Percentiles rank a stretch among this genome's conserved stretches.
phyloP scores from a whole-genome alignment of 2,888 invertebrate genomes.

The Tolmerus cingulatus region DNA sequence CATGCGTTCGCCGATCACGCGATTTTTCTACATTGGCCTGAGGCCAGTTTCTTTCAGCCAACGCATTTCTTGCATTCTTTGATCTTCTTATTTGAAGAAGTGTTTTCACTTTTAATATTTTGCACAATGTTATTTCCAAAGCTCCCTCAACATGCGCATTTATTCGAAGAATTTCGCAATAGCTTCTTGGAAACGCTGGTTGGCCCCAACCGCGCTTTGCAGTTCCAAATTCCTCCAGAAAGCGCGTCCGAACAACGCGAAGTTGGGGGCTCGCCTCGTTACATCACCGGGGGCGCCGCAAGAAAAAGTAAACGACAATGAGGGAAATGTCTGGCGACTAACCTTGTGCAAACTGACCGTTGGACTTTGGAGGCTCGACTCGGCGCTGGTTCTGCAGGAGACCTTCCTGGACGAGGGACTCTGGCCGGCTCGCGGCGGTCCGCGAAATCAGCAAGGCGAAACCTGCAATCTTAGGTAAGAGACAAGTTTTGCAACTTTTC shows the following conservation, averaged over 20 bases:
- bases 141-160: neutral
- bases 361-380: constrained; percentile 28
- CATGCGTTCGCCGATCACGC: neutral
- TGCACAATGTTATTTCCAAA: neutral
- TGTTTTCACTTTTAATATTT: neutral
- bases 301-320: neutral
- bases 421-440: neutral
- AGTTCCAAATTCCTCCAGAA: neutral
- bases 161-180: neutral
- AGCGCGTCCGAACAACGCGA: neutral
- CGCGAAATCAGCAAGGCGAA: neutral
- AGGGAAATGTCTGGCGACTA: constrained; percentile 12
- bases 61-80: neutral
- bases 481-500: constrained; percentile 23
- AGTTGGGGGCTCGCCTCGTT: constrained; percentile 13
- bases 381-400: neutral
- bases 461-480: neutral
- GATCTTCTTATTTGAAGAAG: neutral
- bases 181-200: neutral
- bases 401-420: neutral
- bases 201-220: neutral
- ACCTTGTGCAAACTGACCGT: neutral
- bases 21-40: neutral
- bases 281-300: neutral
- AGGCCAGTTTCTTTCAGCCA: neutral